These are phyloP conservation scores for Cariama cristata DNA, from an alignment of 2,113 vertebrate genomes.

Conservation along the genomic window DNA sequence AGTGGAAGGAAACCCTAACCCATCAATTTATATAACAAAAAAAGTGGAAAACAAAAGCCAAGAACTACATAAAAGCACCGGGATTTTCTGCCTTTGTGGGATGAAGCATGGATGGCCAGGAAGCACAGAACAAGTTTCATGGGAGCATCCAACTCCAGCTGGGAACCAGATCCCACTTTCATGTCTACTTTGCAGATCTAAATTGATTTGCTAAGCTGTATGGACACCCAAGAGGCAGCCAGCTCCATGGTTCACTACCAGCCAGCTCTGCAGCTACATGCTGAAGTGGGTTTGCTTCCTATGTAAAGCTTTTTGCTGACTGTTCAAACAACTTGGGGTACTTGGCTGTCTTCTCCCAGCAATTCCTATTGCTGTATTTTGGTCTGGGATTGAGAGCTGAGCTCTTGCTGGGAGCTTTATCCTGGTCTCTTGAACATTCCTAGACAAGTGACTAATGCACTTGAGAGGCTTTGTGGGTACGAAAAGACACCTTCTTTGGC, in stretches of 20 bases:
- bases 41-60: not conserved
- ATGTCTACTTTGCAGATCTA: not conserved
- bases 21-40: not conserved
- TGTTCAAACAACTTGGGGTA: not conserved
- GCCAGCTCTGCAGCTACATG: not conserved
- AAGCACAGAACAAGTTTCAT: not conserved
- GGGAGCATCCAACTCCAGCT: not conserved
- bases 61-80: not conserved
- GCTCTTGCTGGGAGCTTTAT: not conserved
- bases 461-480: not conserved
- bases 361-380: not conserved
- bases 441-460: not conserved
- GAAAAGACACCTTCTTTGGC: not conserved
- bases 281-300: not conserved
- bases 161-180: not conserved
- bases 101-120: not conserved
- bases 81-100: not conserved
- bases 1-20: not conserved
- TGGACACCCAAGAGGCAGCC: not conserved
- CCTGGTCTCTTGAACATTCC: not conserved
- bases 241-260: not conserved
- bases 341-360: not conserved
- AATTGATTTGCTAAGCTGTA: not conserved
- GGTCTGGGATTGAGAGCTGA: not conserved
- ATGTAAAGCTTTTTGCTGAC: not conserved